A percentile compares a stretch with the other conserved stretches of the same genome.
Evolutionary conservation across 2,888 invertebrate species (phyloP).

Genomic region (Drosophila mimetica): DNA sequence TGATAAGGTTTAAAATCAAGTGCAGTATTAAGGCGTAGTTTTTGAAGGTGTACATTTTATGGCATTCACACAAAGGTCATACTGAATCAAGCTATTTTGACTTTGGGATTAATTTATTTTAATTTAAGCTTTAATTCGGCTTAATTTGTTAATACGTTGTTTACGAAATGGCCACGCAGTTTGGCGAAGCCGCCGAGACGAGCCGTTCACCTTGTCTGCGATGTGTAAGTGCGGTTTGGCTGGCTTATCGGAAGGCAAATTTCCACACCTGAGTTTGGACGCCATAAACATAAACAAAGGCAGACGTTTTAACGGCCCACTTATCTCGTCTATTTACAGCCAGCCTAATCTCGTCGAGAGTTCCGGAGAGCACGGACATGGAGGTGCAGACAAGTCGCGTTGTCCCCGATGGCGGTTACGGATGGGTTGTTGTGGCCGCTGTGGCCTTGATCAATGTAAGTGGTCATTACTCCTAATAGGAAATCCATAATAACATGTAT

Average conservation of each 20-base stretch:
- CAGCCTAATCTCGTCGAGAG: constrained; percentile 1
- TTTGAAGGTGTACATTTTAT: neutral
- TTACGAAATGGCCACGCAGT: constrained; percentile 29
- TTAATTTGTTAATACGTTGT: constrained; percentile 52
- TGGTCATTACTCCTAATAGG: constrained; percentile 42
- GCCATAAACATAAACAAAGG: constrained; percentile 26
- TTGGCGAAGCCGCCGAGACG: constrained; percentile 6
- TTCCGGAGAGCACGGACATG: constrained; percentile 53
- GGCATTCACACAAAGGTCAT: constrained; percentile 8
- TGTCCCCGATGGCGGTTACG: constrained; percentile 90
- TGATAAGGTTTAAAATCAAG: neutral
- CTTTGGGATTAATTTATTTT: constrained; percentile 57
- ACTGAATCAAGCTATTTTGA: constrained; percentile 5
- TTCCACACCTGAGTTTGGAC: constrained; percentile 9
- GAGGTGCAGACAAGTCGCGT: constrained; percentile 54
- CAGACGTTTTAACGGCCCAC: constrained; percentile 14
- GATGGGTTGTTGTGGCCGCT: constrained; percentile 89
- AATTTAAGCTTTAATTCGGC: constrained; percentile 67
- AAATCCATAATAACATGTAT: neutral
- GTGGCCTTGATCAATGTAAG: constrained; percentile 89
- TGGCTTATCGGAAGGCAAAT: constrained; percentile 24
- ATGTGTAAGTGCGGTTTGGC: constrained; percentile 16
- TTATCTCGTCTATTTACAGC: constrained; percentile 30
- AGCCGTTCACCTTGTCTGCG: constrained; percentile 18
- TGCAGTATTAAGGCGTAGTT: neutral